Base-by-base conservation (phyloP, 2,888 invertebrate species). In the Lampropteryx suffumata region DNA sequence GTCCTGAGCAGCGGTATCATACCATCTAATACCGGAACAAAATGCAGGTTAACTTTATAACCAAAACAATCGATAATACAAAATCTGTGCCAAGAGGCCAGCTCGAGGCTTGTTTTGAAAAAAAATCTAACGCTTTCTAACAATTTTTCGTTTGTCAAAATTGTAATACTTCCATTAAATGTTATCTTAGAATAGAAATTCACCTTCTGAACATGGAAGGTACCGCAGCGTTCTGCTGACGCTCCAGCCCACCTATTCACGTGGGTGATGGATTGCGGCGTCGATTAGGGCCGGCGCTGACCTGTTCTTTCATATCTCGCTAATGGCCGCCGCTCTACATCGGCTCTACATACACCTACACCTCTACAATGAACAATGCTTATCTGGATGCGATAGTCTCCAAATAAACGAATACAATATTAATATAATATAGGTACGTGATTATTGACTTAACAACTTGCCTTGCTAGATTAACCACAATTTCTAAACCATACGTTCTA, bases 291-390 rank as follows among this genome's bases (percentile, higher is more conserved):
- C 80, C 73, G 77, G 69, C 74, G 81, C 85, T 83, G 88, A 88
- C 88, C 88, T 88, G 88, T 83, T 84, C 88, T 84, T 87, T 88
- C 88, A 86, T 87, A 89, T 86, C 87, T 76, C 84, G 69, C 88
- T 89, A 89, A 89, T 88, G 88, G 84, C 82, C 76, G 84, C 81
- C 76, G 65, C 65, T 57, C 59, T 46, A 56, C 51, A 39, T 35
- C 49, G 55, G 47, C 49, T 56, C 51, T 57, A 57, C 64, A 54
- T 43, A 42, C 52, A 45, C 64, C 57, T 60, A 64, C 62, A 57
- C 57, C 62, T 53, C 39, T 33, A 34, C 47, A 33, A 13, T 13
- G 36, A 28, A 14, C 11, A 11, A 30, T 48, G 35, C 44, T 10
- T 51, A 44, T 32, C 73, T 74, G 63, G 74, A 74, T 30, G 29